Evolutionary conservation across 2,888 invertebrate species (phyloP).

Genomic region (Cotesia congregata): DNA sequence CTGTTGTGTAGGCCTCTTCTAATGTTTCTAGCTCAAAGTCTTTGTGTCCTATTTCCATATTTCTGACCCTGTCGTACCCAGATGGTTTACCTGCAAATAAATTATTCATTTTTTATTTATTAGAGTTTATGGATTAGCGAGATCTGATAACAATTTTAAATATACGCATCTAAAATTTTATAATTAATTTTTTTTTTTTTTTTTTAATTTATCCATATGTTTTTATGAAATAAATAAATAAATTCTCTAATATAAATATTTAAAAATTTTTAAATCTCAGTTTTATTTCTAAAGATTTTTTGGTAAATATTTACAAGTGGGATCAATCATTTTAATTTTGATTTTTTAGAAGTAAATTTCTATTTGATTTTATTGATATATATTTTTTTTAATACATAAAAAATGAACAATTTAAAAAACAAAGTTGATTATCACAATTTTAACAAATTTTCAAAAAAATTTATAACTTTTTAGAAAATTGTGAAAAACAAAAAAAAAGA

Average conservation of each 20-base stretch:
- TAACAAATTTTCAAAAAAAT: no score
- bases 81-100: constrained; percentile 84
- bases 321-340: no score
- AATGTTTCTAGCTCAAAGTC: constrained; percentile 97
- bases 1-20: constrained; percentile 99
- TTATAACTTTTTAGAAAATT: no score
- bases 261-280: not conserved
- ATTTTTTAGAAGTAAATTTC: no score
- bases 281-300: no score
- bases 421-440: no score
- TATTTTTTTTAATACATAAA: no score
- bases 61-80: constrained; percentile 95
- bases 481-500: no score
- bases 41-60: constrained; percentile 98
- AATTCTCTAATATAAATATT: not conserved
- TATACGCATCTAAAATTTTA: not conserved
- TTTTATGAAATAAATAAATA: no score
- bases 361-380: no score
- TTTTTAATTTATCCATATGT: not conserved
- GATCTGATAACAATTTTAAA: not conserved
- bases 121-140: not conserved
- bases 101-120: not conserved
- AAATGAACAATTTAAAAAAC: no score
- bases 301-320: no score
- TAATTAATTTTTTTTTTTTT: not conserved